These are phyloP conservation scores for Diabrotica undecimpunctata DNA, from an alignment of 1,140 invertebrate species.

Conservation along the genomic window DNA sequence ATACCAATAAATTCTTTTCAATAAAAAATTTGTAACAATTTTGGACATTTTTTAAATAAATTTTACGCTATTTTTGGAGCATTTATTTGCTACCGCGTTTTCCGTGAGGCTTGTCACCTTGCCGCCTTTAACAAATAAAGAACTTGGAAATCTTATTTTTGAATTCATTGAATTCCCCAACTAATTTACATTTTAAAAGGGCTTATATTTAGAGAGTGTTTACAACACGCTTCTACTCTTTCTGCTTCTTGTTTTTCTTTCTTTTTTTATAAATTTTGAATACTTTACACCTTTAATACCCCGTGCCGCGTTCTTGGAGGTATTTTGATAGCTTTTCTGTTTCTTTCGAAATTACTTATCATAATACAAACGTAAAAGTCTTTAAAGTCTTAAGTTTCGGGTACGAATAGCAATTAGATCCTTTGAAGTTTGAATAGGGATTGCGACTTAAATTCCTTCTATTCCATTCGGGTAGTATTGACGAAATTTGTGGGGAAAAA, in stretches of 20 bases:
- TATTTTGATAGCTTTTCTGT: slow-evolving; percentile 1
- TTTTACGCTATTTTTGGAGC: too few relatives aligned
- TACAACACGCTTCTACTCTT: neutral
- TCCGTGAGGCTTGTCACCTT: neutral
- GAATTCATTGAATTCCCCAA: slow-evolving; percentile 2
- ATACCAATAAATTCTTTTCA: too few relatives aligned
- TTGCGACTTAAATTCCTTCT: neutral
- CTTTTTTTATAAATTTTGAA: neutral
- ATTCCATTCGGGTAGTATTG: neutral
- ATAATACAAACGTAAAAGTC: neutral
- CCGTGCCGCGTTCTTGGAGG: neutral
- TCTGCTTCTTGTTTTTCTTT: neutral
- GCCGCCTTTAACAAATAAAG: neutral
- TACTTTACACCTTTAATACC: too few relatives aligned
- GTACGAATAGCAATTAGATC: neutral
- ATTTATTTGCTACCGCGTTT: neutral
- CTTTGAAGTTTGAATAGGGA: slow-evolving; percentile 2
- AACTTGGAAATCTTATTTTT: neutral
- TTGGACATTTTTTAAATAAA: too few relatives aligned
- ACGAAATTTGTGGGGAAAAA: neutral
- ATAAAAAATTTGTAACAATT: too few relatives aligned
- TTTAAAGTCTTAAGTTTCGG: neutral
- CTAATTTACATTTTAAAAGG: slow-evolving; percentile 3
- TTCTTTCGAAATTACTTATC: neutral
- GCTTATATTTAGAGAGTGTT: neutral